Evolutionary conservation across 2,797 vertebrate genomes (phyloP).

Genomic region (Lates japonicus): DNA sequence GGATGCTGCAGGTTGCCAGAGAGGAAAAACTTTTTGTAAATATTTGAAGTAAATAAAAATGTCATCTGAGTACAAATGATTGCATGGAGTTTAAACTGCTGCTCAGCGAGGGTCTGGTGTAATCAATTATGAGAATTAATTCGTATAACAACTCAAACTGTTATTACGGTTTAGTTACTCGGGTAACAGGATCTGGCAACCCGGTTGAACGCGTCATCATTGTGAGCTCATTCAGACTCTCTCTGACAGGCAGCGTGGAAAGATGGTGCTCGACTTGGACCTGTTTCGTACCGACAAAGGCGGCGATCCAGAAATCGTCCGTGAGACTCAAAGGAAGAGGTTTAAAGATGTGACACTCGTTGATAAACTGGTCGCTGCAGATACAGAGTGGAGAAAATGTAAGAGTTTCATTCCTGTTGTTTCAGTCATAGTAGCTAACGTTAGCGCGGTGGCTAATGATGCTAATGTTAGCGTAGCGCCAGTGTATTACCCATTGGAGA

Average conservation of each 20-base stretch:
- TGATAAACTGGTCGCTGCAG: conserved; percentile 91
- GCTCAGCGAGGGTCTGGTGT: neutral
- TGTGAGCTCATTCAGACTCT: conserved; percentile 1
- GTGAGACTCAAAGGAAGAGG: conserved; percentile 92
- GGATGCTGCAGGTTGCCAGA: conserved; percentile 32
- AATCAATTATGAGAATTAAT: neutral
- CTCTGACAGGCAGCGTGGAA: conserved; percentile 55
- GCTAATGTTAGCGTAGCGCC: conserved; percentile 43
- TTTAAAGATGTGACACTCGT: conserved; percentile 96
- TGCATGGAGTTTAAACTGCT: too few relatives aligned
- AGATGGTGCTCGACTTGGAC: conserved; percentile 96
- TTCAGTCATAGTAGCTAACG: conserved; percentile 9
- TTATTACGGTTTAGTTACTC: neutral
- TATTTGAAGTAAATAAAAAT: neutral
- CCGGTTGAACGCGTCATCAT: neutral
- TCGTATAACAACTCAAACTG: neutral
- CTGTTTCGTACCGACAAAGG: conserved; percentile 95
- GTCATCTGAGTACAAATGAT: neutral
- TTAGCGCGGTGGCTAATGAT: conserved; percentile 50
- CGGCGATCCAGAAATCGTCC: conserved; percentile 91
- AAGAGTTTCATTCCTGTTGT: conserved; percentile 63
- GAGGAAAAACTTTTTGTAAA: neutral
- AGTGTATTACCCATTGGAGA: neutral
- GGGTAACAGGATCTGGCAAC: conserved; percentile 39
- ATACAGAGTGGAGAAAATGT: conserved; percentile 96